These are phyloP conservation scores for Danaus chrysippus DNA, from an alignment of 2,888 invertebrate species.

Conservation along the genomic window DNA sequence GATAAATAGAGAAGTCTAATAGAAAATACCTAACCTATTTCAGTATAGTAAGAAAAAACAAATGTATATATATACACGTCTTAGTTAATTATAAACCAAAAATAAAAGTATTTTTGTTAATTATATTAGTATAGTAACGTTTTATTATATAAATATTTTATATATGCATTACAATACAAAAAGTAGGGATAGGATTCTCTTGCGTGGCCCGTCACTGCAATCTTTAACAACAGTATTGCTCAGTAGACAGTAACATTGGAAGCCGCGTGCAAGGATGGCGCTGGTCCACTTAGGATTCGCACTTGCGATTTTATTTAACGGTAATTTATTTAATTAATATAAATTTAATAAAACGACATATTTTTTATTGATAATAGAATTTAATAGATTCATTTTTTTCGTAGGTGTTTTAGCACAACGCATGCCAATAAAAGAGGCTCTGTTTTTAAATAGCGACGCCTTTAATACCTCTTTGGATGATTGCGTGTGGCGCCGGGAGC, in stretches of 20 bases:
- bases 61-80: too few relatives aligned
- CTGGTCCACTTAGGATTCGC: constrained; percentile 34
- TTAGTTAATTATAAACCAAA: too few relatives aligned
- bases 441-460: constrained; percentile 79
- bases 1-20: too few relatives aligned
- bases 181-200: too few relatives aligned
- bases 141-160: too few relatives aligned
- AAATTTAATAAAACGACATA: not conserved
- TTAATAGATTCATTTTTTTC: constrained; percentile 9
- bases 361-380: not conserved
- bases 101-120: too few relatives aligned
- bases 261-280: constrained; percentile 45
- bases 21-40: too few relatives aligned
- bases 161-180: too few relatives aligned
- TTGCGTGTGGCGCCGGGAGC: constrained; percentile 84
- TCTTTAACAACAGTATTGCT: not conserved
- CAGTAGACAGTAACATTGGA: constrained; percentile 12
- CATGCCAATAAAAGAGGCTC: constrained; percentile 80
- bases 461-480: constrained; percentile 81
- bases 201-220: too few relatives aligned
- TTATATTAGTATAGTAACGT: too few relatives aligned
- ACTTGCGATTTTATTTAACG: constrained; percentile 36
- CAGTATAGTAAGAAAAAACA: too few relatives aligned
- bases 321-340: constrained; percentile 33
- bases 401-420: constrained; percentile 43